These are phyloP conservation scores for Ctenopoma kingsleyae DNA, from an alignment of 2,797 vertebrate genomes.

Conservation along the genomic window DNA sequence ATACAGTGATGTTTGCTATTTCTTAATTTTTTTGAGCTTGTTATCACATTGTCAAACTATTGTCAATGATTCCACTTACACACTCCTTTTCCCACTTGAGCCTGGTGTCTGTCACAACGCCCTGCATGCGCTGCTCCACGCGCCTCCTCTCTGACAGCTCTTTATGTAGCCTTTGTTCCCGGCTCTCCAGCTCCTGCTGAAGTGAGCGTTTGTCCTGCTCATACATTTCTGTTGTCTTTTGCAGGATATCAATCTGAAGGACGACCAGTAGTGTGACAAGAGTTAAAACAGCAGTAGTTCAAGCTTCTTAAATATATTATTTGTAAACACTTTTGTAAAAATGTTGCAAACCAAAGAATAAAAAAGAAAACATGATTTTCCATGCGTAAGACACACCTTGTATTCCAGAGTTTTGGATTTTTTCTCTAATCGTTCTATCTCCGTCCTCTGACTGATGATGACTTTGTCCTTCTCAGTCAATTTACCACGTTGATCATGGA, in stretches of 20 bases:
- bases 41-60: not conserved
- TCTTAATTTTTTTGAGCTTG: too few species aligned
- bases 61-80: conserved; percentile 84
- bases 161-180: conserved; percentile 89
- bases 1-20: too few species aligned
- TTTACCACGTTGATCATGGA: conserved; percentile 86
- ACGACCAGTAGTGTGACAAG: not conserved
- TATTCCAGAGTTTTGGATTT: conserved; percentile 95
- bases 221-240: conserved; percentile 94
- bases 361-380: not conserved
- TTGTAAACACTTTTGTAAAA: not conserved
- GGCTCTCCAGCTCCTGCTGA: conserved; percentile 90
- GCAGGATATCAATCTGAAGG: conserved; percentile 91
- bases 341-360: not conserved
- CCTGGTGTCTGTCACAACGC: conserved; percentile 89
- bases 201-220: conserved; percentile 94
- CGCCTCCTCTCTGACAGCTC: conserved; percentile 90
- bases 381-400: conserved; percentile 84
- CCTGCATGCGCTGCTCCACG: conserved; percentile 92
- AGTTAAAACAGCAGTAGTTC: not conserved
- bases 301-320: not conserved
- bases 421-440: conserved; percentile 93
- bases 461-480: conserved; percentile 90
- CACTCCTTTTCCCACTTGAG: conserved; percentile 97
- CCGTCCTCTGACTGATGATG: conserved; percentile 86